Percentiles rank a stretch among this genome's conserved stretches.
Evolutionary conservation across 2,797 vertebrate genomes (phyloP).

Genomic region (Morus bassanus): DNA sequence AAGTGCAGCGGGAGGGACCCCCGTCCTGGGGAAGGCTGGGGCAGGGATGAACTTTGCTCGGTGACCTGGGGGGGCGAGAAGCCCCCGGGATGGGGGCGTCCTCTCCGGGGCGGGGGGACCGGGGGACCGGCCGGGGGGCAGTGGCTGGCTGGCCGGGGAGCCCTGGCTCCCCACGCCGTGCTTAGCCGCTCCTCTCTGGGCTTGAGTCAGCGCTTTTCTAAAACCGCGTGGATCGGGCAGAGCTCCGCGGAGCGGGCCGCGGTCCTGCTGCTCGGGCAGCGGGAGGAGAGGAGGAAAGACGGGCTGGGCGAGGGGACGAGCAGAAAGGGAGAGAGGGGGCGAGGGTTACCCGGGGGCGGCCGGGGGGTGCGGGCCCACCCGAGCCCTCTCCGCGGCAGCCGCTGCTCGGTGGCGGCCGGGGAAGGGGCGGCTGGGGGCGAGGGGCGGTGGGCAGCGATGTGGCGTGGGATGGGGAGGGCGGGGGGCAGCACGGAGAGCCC

Average conservation of each 20-base stretch:
- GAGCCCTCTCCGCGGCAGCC: not conserved
- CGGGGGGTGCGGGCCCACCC: not conserved
- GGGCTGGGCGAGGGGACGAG: not conserved
- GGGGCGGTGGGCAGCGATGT: not conserved
- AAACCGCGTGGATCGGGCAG: slow-evolving; percentile 82
- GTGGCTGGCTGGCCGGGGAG: not conserved
- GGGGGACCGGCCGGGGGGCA: not conserved
- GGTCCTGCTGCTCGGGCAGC: slow-evolving; percentile 80
- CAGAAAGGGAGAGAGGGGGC: not conserved
- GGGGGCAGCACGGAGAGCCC: not conserved
- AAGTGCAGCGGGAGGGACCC: not conserved
- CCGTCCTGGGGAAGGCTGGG: not conserved
- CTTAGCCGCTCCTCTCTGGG: slow-evolving; percentile 68
- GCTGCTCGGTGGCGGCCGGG: not conserved
- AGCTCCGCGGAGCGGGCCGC: slow-evolving; percentile 73
- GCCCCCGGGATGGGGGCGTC: too few species aligned
- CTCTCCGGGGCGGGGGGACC: too few species aligned
- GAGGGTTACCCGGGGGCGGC: not conserved
- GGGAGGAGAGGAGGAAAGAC: slow-evolving; percentile 8
- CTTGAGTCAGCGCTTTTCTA: slow-evolving; percentile 91
- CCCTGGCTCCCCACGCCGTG: not conserved
- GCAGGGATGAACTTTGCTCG: not conserved
- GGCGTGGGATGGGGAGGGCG: not conserved
- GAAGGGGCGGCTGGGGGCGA: not conserved
- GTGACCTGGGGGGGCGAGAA: not conserved